Conservation (phyloP, 1,140 invertebrate species). For the Goniozus legneri region DNA sequence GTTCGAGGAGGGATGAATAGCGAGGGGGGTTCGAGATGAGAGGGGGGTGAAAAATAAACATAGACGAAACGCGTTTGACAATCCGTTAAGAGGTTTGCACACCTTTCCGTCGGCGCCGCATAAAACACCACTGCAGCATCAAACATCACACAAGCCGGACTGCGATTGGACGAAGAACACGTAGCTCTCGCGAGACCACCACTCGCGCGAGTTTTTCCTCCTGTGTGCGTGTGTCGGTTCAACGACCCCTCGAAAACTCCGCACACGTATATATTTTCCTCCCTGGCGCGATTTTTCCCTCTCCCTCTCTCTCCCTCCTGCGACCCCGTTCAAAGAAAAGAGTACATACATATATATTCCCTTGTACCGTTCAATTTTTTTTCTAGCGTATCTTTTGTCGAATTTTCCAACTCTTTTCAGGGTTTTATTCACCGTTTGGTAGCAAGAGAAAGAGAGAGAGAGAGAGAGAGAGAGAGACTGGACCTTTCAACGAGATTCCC, state of each 20-base stretch:
- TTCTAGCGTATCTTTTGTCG: no score
- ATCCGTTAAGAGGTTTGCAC: conserved; percentile 13
- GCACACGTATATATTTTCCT: no score
- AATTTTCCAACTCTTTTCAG: no score
- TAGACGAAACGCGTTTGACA: no score
- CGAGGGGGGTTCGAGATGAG: background rate
- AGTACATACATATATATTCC: background rate
- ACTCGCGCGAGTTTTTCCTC: conserved; percentile 4
- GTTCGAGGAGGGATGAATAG: background rate
- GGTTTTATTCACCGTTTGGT: no score
- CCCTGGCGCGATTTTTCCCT: conserved; percentile 8
- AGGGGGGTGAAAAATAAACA: background rate
- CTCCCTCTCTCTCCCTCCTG: conserved; percentile 15
- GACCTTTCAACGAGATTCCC: no score
- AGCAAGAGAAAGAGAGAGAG: background rate
- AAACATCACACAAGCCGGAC: conserved; percentile 44
- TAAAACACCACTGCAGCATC: conserved; percentile 49
- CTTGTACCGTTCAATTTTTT: no score
- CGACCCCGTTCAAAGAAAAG: background rate
- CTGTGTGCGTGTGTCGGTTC: no score
- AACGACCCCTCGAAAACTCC: no score
- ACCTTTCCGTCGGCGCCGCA: conserved; percentile 46
- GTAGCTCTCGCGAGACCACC: conserved; percentile 31
- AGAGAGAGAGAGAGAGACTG: background rate
- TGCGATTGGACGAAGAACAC: conserved; percentile 38